Conservation (phyloP, 2,888 invertebrate species). For the Spialia ferax region DNA sequence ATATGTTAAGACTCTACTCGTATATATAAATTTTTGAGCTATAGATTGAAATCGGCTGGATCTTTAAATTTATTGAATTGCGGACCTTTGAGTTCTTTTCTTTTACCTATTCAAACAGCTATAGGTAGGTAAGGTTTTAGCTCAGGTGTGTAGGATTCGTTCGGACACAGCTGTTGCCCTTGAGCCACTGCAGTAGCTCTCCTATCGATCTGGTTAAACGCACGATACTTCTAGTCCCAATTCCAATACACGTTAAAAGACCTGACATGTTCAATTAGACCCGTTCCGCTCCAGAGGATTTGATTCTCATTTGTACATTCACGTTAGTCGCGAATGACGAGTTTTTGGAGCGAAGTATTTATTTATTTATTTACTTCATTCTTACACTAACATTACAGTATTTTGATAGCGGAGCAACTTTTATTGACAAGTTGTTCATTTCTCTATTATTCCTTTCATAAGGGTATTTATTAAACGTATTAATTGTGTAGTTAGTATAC, state of each 20-base stretch:
- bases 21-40: too few relatives aligned
- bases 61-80: neutral
- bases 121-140: constrained; percentile 22
- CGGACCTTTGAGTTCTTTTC: neutral
- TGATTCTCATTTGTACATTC: neutral
- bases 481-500: too few relatives aligned
- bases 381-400: too few relatives aligned
- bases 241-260: constrained; percentile 21
- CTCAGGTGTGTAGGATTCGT: constrained; percentile 23
- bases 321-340: neutral
- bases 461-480: too few relatives aligned
- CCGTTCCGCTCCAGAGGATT: neutral
- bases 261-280: constrained; percentile 9
- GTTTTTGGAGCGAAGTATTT: neutral
- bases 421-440: neutral
- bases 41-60: too few relatives aligned
- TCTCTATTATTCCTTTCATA: too few relatives aligned
- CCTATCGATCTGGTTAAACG: constrained; percentile 38
- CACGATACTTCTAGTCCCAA: constrained; percentile 18
- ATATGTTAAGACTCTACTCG: too few relatives aligned
- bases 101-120: neutral
- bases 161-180: constrained; percentile 30
- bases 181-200: constrained; percentile 40
- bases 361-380: too few relatives aligned
- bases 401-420: too few relatives aligned